Base-by-base conservation (phyloP, 1,140 invertebrate species). In the Ceratina australensis region DNA sequence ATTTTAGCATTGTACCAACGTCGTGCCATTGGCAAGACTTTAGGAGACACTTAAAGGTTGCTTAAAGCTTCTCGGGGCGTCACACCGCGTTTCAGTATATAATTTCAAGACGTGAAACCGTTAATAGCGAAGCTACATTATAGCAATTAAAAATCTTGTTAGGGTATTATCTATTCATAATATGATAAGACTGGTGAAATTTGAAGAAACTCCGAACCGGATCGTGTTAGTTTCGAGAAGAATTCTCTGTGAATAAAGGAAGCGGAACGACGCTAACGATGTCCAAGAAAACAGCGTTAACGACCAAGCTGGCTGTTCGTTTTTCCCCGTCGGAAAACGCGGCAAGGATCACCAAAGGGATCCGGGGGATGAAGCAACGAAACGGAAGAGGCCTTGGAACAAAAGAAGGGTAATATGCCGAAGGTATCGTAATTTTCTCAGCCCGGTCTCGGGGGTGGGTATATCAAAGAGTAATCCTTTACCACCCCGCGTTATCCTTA, bases 381-480 rank as follows among this genome's bases (percentile, higher is more conserved):
- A 52, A 52, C 5, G 47, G 18, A 22, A 67, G 33, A 15, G 33
- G 26, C 12, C 5, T 15, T 20, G 52, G 12, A 49, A 33, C 16
- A 18, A 49, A 72, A n/a, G 22, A 49, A 13, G 7, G 3, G 13
- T 15, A 22, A 61, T 24, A 24, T n/a, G 20, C 10, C 12, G 20
- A 74, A 42, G 16, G 16, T 64, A 56, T 63, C 18, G 42, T 69
- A 64, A 47, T 52, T 67, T 81, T 77, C 60, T 72, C 52, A 16
- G 7, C 22, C 15, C 28, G 12, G 15, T 3, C 22, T 13, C 0
- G 16, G 42, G 42, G 8, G 15, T 10, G 18, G 49, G 18, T 42
- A 13, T 28, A 63, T 63, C 49, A 63, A 63, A 72, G 26, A 60
- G n/a, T 49, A n/a, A 72, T 72, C 47, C 49, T 49, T 63, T 56